Conservation (phyloP, 2,113 vertebrate species). For the Ictidomys tridecemlineatus region DNA sequence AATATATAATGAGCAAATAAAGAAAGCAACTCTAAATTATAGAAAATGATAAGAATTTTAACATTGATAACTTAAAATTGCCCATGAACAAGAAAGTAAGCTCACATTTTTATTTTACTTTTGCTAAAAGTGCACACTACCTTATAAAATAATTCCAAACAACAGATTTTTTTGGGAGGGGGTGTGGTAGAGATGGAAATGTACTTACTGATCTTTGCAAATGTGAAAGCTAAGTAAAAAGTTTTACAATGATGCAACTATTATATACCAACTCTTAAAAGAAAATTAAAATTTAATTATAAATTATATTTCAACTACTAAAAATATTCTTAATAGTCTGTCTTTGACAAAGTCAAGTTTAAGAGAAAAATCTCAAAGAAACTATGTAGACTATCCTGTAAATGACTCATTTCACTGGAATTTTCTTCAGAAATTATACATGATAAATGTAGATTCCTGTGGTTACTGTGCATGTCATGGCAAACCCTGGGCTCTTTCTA, state of each 20-base stretch:
- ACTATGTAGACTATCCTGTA: conserved; percentile 3
- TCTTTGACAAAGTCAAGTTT: neutral
- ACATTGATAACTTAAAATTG: neutral
- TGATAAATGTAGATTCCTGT: neutral
- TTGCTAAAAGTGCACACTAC: neutral
- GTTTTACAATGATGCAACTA: neutral
- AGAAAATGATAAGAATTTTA: conserved; percentile 15
- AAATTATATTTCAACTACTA: neutral
- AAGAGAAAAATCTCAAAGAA: conserved; percentile 38
- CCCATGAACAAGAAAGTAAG: neutral
- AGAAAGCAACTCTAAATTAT: neutral
- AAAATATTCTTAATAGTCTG: conserved; percentile 14
- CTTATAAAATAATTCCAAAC: neutral
- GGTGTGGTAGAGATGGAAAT: neutral
- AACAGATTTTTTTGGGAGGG: neutral
- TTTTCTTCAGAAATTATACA: conserved; percentile 41
- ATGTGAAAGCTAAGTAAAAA: neutral
- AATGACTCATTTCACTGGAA: conserved; percentile 1
- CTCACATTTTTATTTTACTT: neutral
- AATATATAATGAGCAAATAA: neutral
- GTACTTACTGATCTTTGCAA: neutral
- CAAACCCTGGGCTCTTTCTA: neutral
- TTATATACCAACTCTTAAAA: neutral
- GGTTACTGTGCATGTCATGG: neutral
- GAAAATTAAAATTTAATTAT: conserved; percentile 42